Evolutionary conservation across 2,888 invertebrate genomes (phyloP).

Genomic region (Hemicrepidius hirtus): DNA sequence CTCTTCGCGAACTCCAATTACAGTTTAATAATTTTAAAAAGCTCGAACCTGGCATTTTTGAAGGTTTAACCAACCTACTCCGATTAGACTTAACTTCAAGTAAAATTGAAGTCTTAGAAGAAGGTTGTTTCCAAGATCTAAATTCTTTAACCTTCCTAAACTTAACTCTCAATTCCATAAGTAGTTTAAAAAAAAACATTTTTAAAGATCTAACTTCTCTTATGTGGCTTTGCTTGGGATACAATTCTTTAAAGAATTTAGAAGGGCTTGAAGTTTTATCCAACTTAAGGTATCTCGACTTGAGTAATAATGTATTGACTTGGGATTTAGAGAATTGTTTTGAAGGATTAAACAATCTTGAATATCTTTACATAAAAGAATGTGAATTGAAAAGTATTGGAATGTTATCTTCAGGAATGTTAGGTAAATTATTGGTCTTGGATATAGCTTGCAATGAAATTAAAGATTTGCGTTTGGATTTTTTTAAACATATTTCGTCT

Average conservation of each 20-base stretch:
- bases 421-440: constrained; percentile 17
- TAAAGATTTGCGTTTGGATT: constrained; percentile 31
- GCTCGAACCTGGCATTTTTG: not conserved
- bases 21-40: not conserved
- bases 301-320: constrained; percentile 39
- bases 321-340: constrained; percentile 13
- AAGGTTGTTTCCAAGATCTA: constrained; percentile 7
- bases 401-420: not conserved
- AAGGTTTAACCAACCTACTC: not conserved
- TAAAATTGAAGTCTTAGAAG: constrained; percentile 1
- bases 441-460: constrained; percentile 35
- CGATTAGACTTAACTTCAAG: constrained; percentile 21
- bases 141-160: constrained; percentile 3
- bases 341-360: constrained; percentile 17
- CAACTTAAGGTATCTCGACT: constrained; percentile 30
- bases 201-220: constrained; percentile 1
- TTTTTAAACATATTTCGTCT: constrained; percentile 29
- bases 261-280: constrained; percentile 30
- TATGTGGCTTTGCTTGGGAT: not conserved
- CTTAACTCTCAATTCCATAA: constrained; percentile 4
- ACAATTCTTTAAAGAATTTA: constrained; percentile 8
- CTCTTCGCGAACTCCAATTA: not conserved
- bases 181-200: not conserved
- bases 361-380: constrained; percentile 29
- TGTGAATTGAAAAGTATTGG: constrained; percentile 24